These are phyloP conservation scores for Glomeris maerens DNA, from an alignment of 1,140 invertebrate genomes.

Conservation along the genomic window DNA sequence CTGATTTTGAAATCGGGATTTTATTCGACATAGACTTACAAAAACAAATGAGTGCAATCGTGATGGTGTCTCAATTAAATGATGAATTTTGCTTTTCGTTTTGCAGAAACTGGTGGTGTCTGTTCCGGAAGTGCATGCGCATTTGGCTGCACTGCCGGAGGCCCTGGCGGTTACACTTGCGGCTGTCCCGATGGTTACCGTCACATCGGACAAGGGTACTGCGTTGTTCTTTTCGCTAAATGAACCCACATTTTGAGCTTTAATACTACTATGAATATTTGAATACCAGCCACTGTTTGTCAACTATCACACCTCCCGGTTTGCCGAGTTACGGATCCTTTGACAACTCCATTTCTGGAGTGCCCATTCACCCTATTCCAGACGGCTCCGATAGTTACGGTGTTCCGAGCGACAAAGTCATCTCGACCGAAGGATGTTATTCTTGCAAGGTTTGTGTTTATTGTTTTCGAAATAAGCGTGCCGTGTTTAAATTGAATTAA, in stretches of 20 bases:
- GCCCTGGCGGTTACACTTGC: conserved; percentile 17
- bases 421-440: conserved; percentile 78
- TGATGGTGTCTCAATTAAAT: too few relatives aligned
- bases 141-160: conserved; percentile 16
- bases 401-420: conserved; percentile 48
- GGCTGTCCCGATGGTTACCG: conserved; percentile 48
- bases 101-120: conserved; percentile 43
- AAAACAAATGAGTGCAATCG: too few relatives aligned
- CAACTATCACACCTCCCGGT: conserved; percentile 48
- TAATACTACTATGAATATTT: background rate
- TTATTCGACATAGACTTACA: too few relatives aligned
- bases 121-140: conserved; percentile 55
- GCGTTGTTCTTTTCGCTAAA: conserved; percentile 4
- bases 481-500: too few relatives aligned
- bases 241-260: conserved; percentile 1
- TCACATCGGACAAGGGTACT: conserved; percentile 44
- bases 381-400: conserved; percentile 37
- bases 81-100: too few relatives aligned
- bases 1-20: too few relatives aligned
- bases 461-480: background rate
- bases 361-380: conserved; percentile 38
- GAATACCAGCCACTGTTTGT: conserved; percentile 54
- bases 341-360: conserved; percentile 47
- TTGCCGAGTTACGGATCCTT: conserved; percentile 36
- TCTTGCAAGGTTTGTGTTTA: conserved; percentile 55